A percentile compares a stretch with the other conserved stretches of the same genome.
phyloP scores from a whole-genome alignment of 2,888 invertebrate species.

The Ectemnius continuus region DNA sequence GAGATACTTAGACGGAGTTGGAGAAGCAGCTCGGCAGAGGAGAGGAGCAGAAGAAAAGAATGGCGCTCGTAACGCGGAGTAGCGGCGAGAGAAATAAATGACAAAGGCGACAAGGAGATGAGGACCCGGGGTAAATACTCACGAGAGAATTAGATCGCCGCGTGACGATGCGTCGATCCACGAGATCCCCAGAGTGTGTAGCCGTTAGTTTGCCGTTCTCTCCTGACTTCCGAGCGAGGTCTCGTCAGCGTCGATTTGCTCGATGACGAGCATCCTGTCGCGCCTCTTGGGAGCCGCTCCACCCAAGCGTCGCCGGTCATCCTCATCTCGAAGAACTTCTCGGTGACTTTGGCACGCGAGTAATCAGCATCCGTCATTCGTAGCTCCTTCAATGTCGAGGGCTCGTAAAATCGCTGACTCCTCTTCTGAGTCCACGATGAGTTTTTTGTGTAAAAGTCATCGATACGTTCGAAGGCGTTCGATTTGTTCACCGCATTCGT shows the following conservation, averaged over 20 bases:
- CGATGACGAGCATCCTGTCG: constrained; percentile 4
- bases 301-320: not conserved
- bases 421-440: constrained; percentile 3
- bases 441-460: constrained; percentile 11
- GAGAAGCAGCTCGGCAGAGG: not conserved
- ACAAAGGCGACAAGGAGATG: not conserved
- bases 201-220: not conserved
- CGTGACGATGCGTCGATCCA: constrained; percentile 18
- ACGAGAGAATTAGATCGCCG: constrained; percentile 45
- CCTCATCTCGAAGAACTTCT: not conserved
- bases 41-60: not conserved
- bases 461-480: not conserved
- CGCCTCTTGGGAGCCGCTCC: constrained; percentile 11
- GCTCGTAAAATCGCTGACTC: constrained; percentile 18
- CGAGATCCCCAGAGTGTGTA: constrained; percentile 20
- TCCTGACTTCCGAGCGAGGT: not conserved
- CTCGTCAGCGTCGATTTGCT: too few species aligned
- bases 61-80: not conserved
- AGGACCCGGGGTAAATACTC: constrained; percentile 54
- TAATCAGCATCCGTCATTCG: constrained; percentile 27
- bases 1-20: not conserved
- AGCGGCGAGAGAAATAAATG: not conserved
- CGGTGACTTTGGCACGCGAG: not conserved
- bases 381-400: constrained; percentile 16
- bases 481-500: not conserved